Evolutionary conservation across 1,140 invertebrate species (phyloP).

Genomic region (Drosophila equinoxialis): DNA sequence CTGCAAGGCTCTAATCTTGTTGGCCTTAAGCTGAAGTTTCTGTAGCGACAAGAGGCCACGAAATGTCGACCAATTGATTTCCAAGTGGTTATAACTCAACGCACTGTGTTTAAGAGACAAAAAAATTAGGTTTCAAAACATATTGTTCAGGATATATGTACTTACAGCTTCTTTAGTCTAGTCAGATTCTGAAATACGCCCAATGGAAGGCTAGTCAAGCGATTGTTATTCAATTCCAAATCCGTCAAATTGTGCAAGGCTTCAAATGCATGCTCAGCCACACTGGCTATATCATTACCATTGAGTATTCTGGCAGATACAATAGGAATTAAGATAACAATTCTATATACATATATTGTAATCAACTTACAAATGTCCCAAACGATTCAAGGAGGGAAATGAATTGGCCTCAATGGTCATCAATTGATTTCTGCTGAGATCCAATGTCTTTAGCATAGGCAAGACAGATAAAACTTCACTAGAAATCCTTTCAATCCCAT

Average conservation of each 20-base stretch:
- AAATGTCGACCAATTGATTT: slow-evolving; percentile 92
- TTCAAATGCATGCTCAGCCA: slow-evolving; percentile 88
- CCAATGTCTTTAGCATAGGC: slow-evolving; percentile 85
- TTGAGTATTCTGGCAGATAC: slow-evolving; percentile 87
- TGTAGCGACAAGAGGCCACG: slow-evolving; percentile 88
- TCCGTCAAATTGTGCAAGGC: slow-evolving; percentile 89
- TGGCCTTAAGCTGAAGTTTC: slow-evolving; percentile 90
- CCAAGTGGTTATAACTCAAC: slow-evolving; percentile 91
- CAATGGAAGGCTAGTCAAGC: slow-evolving; percentile 87
- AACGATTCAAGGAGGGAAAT: slow-evolving; percentile 83
- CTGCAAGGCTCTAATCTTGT: slow-evolving; percentile 89
- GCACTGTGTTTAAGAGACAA: slow-evolving; percentile 85
- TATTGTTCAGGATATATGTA: neutral
- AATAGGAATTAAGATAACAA: neutral
- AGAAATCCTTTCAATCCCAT: slow-evolving; percentile 86
- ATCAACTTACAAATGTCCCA: slow-evolving; percentile 84
- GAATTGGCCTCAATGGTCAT: slow-evolving; percentile 84
- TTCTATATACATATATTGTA: neutral
- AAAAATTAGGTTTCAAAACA: neutral
- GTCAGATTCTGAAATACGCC: slow-evolving; percentile 88
- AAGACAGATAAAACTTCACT: slow-evolving; percentile 86
- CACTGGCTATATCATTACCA: slow-evolving; percentile 88
- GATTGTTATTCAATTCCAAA: slow-evolving; percentile 92
- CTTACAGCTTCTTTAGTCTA: slow-evolving; percentile 89
- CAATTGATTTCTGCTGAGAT: slow-evolving; percentile 87